Percentiles rank a stretch among this genome's conserved stretches.
Evolutionary conservation across 2,888 invertebrate species (phyloP).

Genomic region (Lasioglossum lativentre): DNA sequence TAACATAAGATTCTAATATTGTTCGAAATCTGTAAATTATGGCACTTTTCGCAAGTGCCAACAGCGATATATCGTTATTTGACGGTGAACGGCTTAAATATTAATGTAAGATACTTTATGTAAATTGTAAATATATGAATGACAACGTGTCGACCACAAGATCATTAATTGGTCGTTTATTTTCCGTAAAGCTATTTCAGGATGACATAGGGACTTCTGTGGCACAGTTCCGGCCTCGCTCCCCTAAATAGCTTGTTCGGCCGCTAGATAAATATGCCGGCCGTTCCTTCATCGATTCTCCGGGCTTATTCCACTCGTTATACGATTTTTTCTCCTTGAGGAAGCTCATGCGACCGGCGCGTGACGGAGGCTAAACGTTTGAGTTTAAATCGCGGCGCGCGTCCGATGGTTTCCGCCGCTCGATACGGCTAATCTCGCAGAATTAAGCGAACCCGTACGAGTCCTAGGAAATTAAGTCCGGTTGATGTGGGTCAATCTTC

Average conservation of each 20-base stretch:
- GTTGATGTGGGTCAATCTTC: constrained; percentile 1
- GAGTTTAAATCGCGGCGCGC: constrained; percentile 9
- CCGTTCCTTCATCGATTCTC: neutral
- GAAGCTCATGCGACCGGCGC: constrained; percentile 17
- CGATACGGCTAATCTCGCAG: neutral
- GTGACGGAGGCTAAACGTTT: constrained; percentile 13
- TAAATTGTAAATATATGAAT: neutral
- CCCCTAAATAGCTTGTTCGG: neutral
- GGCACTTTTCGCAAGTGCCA: too few relatives aligned
- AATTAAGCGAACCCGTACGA: neutral
- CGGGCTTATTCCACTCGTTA: neutral
- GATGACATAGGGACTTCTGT: neutral
- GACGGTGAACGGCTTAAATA: too few relatives aligned
- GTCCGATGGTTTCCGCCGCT: neutral
- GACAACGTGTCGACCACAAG: neutral
- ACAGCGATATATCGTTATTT: too few relatives aligned
- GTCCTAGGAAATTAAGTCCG: neutral
- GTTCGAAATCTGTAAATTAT: too few relatives aligned
- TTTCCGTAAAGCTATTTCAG: neutral
- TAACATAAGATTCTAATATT: too few relatives aligned
- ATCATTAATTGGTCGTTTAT: neutral
- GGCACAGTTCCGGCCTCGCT: neutral
- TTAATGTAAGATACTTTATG: neutral
- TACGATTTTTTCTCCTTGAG: neutral
- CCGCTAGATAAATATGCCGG: neutral